Conservation (phyloP, 2,113 vertebrate genomes). For the Mesitornis unicolor region DNA sequence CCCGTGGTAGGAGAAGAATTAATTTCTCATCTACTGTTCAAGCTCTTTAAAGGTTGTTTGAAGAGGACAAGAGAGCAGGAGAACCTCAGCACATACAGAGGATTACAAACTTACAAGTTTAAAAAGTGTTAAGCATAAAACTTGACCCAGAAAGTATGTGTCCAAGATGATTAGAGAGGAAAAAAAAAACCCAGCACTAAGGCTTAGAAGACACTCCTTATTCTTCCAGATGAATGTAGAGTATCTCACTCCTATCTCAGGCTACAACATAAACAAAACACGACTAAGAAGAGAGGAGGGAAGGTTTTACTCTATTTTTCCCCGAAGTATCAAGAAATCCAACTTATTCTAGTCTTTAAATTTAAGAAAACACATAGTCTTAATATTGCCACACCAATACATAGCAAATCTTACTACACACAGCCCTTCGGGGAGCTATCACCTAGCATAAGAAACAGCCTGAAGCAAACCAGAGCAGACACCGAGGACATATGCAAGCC, state of each 20-base stretch:
- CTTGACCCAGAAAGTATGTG: not conserved
- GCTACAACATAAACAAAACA: not conserved
- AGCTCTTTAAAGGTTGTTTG: not conserved
- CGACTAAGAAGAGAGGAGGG: not conserved
- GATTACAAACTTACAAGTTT: not conserved
- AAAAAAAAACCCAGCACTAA: not conserved
- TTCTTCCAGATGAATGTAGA: not conserved
- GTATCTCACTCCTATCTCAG: not conserved
- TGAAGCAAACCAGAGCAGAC: not conserved
- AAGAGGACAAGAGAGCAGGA: not conserved
- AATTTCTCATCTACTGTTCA: not conserved
- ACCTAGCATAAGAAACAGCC: rapidly evolving
- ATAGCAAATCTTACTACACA: not conserved
- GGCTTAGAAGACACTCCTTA: not conserved
- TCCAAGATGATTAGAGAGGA: not conserved
- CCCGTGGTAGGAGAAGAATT: not conserved
- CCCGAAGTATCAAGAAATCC: not conserved
- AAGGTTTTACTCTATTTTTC: not conserved
- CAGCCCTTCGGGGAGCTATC: not conserved
- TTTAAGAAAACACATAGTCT: rapidly evolving
- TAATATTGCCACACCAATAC: rapidly evolving
- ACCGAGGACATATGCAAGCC: not conserved
- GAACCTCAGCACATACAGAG: not conserved
- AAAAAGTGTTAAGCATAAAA: not conserved
- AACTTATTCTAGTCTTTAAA: not conserved